Conservation (phyloP, 2,113 vertebrate species). For the Eublepharis macularius region DNA sequence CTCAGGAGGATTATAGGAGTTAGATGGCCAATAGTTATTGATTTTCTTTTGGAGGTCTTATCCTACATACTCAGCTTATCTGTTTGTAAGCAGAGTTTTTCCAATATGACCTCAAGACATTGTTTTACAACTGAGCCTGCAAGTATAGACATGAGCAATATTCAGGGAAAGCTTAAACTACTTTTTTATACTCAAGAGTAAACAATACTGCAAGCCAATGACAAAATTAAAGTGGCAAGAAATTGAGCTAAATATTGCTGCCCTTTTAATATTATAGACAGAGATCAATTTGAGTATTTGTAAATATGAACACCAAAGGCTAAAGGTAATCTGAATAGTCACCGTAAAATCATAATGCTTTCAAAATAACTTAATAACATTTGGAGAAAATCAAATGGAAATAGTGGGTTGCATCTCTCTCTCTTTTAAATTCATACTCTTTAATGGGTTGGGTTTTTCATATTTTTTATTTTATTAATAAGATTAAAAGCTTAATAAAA, state of each 20-base stretch:
- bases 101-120: neutral
- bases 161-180: neutral
- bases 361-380: constrained; percentile 20
- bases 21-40: constrained; percentile 1
- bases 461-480: too few relatives aligned
- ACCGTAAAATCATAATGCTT: neutral
- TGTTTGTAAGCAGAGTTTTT: neutral
- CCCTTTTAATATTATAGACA: neutral
- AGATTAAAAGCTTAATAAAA: too few relatives aligned
- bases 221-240: neutral
- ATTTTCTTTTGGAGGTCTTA: neutral
- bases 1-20: neutral
- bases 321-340: neutral
- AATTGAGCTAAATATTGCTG: neutral
- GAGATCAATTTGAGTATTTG: neutral
- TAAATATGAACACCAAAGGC: neutral
- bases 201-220: neutral
- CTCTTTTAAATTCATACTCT: too few relatives aligned
- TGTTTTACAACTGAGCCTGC: neutral
- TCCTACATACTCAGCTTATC: neutral
- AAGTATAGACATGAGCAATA: neutral
- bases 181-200: neutral
- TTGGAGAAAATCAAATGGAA: constrained; percentile 39
- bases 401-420: neutral
- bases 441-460: too few relatives aligned